Evolutionary conservation across 35 echinoderm and acorn worm genomes (phyloP).

Genomic region (Heliocidaris erythrogramma): DNA sequence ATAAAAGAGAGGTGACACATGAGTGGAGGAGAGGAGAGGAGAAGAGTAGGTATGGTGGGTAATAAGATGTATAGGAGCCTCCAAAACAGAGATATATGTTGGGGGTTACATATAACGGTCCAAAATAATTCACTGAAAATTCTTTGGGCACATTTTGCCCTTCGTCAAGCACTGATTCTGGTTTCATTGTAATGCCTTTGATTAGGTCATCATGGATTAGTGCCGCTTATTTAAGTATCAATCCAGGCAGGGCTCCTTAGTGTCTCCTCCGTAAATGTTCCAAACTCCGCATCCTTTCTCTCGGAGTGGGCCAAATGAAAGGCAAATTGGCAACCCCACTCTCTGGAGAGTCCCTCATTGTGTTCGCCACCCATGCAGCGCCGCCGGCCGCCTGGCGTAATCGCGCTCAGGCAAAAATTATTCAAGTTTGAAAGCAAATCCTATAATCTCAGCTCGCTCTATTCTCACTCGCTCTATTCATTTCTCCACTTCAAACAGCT

Average conservation of each 20-base stretch:
- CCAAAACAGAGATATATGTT: no score
- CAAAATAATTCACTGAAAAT: not conserved
- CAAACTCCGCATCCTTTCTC: not conserved
- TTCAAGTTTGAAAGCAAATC: constrained; percentile 18
- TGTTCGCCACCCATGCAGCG: constrained; percentile 5
- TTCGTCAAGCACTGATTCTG: not conserved
- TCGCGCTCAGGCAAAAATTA: not conserved
- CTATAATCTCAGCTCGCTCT: not conserved
- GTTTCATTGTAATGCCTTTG: not conserved
- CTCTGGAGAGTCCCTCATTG: not conserved
- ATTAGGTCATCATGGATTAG: constrained; percentile 17
- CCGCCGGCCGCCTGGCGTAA: not conserved
- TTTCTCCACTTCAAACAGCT: not conserved
- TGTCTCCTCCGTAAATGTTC: not conserved
- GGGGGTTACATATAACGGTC: no score
- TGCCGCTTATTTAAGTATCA: constrained; percentile 12
- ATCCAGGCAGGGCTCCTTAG: not conserved
- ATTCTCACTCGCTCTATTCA: not conserved
- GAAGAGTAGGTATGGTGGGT: no score
- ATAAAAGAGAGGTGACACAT: no score
- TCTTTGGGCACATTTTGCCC: not conserved
- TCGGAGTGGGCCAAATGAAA: not conserved
- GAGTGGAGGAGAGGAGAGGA: no score
- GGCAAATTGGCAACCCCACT: not conserved
- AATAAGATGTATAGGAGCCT: no score